Evolutionary conservation across 37 sponge, comb jelly and placozoan genomes (phyloP), one percentile per base, ranked within the genome.

Genomic region (Halichondria panicea): DNA sequence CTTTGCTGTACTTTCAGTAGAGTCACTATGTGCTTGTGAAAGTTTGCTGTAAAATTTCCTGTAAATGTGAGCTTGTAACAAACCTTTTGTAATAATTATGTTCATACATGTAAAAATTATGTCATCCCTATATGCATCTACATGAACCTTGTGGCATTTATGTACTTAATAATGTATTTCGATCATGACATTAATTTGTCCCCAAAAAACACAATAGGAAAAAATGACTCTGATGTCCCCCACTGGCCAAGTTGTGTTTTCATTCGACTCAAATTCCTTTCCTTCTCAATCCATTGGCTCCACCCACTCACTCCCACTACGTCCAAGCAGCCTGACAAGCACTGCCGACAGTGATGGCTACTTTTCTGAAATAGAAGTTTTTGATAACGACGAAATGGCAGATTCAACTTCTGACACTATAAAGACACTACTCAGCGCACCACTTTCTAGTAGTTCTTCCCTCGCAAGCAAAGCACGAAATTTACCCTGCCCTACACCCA

Each of bases 291-390:
- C n/a, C n/a, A n/a, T n/a, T n/a, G n/a, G n/a, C n/a, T 60, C 31
- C 12, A 30, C 18, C 74, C 39, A n/a, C 43, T 1, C 24, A 9
- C 13, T 19, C 57, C 60, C 40, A 18, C 41, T 37, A 46, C 34
- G 41, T 32, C 43, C 57, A 4, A 39, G 42, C 42, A 73, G 60
- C 37, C 21, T 24, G 1, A 2, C 55, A 11, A 52, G 43, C 19
- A 39, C 24, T 18, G 24, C 38, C 15, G 65, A 52, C 1, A 85
- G 85, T 63, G 85, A 85, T 36, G 85, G 85, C 34, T 85, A 78
- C 79, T 75, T 35, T 36, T 85, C 85, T n/a, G 80, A 77, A 15
- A n/a, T n/a, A n/a, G 75, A 66, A 27, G 85, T 76, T 0, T 84
- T 84, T 76, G 85, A 84, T 19, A 35, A 34, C 42, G 65, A 58